Conservation (phyloP, 2,797 vertebrate species). For the Danio kyathit region DNA sequence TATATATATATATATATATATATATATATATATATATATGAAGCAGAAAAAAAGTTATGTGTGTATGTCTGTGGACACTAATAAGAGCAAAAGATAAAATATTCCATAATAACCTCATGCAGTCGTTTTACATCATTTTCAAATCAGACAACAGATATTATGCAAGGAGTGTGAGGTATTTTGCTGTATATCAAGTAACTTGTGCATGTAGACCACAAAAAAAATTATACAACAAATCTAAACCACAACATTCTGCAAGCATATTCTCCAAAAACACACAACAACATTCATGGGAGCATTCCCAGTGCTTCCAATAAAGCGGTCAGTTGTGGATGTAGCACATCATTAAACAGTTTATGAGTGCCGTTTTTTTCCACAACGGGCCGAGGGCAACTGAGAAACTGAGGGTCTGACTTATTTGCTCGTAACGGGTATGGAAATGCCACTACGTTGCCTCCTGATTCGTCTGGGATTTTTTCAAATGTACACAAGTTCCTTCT, state of each 20-base stretch:
- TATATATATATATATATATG: no score
- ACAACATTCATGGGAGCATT: background rate
- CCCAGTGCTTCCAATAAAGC: conserved; percentile 41
- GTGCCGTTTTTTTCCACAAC: conserved; percentile 6
- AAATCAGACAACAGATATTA: conserved; percentile 44
- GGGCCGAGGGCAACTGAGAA: conserved; percentile 56
- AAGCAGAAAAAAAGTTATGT: no score
- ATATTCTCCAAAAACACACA: conserved; percentile 2
- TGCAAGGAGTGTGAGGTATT: conserved; percentile 61
- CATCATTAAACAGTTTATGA: conserved; percentile 50
- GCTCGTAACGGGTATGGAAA: conserved; percentile 60
- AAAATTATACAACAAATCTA: conserved; percentile 7
- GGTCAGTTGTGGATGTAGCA: conserved; percentile 50
- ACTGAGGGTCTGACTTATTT: conserved; percentile 58
- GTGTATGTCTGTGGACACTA: no score
- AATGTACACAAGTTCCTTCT: conserved; percentile 78
- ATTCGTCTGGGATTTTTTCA: conserved; percentile 73
- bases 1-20: no score
- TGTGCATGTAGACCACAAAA: background rate
- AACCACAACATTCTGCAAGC: background rate
- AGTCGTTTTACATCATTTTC: conserved; percentile 47
- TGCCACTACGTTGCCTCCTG: conserved; percentile 63
- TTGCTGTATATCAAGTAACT: conserved; percentile 11
- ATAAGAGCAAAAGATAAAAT: no score
- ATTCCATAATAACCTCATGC: conserved; percentile 60